A percentile compares a stretch with the other conserved stretches of the same genome.
phyloP scores from a whole-genome alignment of 1,140 invertebrate genomes.

The Nasonia giraulti region DNA sequence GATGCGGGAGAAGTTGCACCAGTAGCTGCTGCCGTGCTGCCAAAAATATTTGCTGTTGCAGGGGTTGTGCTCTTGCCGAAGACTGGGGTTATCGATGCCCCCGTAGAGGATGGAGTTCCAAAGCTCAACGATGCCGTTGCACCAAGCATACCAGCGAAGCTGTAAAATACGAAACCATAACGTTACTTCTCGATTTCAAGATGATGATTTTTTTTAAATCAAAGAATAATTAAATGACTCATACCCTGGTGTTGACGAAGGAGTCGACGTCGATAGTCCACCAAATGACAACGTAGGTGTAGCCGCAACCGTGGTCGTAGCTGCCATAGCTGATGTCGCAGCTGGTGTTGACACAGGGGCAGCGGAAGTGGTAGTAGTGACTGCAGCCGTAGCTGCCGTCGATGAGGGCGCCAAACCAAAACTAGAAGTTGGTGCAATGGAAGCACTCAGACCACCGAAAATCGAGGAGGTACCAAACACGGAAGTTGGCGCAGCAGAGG shows the following conservation, averaged over 20 bases:
- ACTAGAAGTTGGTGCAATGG: background rate
- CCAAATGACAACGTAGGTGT: background rate
- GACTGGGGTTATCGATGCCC: conserved; percentile 49
- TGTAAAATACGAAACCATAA: background rate
- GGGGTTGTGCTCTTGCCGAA: conserved; percentile 51
- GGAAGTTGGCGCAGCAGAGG: background rate
- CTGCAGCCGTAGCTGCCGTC: background rate
- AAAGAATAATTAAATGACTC: background rate
- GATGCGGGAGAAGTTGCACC: background rate
- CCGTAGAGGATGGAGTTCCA: conserved; percentile 36
- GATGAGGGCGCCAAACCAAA: background rate
- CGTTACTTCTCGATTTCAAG: background rate
- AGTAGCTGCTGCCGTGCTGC: background rate
- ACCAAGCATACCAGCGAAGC: conserved; percentile 42
- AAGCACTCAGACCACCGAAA: conserved; percentile 2
- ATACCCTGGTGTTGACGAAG: background rate
- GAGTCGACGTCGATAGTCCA: background rate
- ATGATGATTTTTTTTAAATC: background rate
- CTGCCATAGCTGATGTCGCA: background rate
- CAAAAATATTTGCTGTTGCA: conserved; percentile 4
- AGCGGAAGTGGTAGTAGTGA: background rate
- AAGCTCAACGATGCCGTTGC: conserved; percentile 51
- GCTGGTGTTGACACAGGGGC: background rate
- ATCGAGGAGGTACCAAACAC: conserved; percentile 5
- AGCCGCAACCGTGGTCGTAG: background rate